These are phyloP conservation scores for Drosophila birchii DNA, from an alignment of 2,888 invertebrate genomes.

Conservation along the genomic window DNA sequence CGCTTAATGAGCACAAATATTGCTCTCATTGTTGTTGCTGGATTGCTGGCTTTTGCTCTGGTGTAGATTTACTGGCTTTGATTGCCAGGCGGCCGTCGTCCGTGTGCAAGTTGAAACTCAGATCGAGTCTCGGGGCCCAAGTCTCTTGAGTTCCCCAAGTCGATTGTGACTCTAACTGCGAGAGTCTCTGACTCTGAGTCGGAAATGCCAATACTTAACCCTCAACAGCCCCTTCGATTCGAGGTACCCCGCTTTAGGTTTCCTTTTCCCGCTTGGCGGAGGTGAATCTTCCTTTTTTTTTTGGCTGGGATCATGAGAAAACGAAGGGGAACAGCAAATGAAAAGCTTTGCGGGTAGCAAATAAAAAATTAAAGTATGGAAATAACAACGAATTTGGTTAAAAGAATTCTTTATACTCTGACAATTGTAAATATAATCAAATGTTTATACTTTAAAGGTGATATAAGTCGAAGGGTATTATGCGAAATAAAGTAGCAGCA, in stretches of 20 bases:
- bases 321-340: constrained; percentile 52
- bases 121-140: constrained; percentile 32
- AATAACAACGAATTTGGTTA: background rate
- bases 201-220: constrained; percentile 76
- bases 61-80: constrained; percentile 74
- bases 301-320: constrained; percentile 43
- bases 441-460: background rate
- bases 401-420: constrained; percentile 21
- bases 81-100: constrained; percentile 72
- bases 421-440: background rate
- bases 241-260: constrained; percentile 5
- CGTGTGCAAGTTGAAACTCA: constrained; percentile 57
- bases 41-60: constrained; percentile 26
- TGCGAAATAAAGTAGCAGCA: no score
- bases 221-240: constrained; percentile 33
- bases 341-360: constrained; percentile 46
- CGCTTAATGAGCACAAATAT: constrained; percentile 83
- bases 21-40: constrained; percentile 75
- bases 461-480: background rate
- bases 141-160: constrained; percentile 21
- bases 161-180: constrained; percentile 41
- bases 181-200: constrained; percentile 55
- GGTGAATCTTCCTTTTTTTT: constrained; percentile 31
- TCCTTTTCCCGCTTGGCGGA: constrained; percentile 11
- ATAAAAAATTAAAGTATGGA: constrained; percentile 29